Evolutionary conservation across 2,797 vertebrate species (phyloP).

Genomic region (Molossus molossus): DNA sequence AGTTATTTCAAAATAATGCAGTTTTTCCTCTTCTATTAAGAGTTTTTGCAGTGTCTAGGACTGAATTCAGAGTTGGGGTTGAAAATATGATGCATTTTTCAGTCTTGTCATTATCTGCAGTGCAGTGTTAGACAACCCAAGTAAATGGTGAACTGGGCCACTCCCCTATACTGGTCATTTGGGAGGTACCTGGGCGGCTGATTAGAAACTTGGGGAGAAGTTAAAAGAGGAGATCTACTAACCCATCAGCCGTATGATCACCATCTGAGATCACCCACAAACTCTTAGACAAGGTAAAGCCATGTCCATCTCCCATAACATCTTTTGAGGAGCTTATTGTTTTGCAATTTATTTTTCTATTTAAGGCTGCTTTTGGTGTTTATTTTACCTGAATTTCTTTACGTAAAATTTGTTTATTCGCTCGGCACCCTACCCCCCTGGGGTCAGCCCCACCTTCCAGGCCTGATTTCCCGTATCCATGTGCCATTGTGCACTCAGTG

Average conservation of each 20-base stretch:
- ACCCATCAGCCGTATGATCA: background rate
- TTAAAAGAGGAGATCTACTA: background rate
- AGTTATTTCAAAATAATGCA: constrained; percentile 17
- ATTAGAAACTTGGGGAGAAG: background rate
- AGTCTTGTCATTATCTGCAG: background rate
- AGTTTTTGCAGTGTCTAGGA: background rate
- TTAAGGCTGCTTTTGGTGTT: background rate
- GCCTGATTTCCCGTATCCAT: background rate
- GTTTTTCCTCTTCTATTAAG: background rate
- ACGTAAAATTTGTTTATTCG: background rate
- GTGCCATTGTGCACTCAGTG: background rate
- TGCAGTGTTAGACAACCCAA: background rate
- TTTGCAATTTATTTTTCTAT: constrained; percentile 35
- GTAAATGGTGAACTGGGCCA: background rate
- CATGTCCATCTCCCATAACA: background rate
- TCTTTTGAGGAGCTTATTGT: background rate
- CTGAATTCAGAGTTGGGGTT: background rate
- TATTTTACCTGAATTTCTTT: background rate
- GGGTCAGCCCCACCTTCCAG: background rate
- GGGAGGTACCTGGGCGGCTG: background rate
- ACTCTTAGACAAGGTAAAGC: background rate
- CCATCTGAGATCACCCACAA: background rate
- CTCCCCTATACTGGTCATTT: background rate
- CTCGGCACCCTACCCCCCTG: background rate
- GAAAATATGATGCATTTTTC: background rate